Percentiles rank a stretch among this genome's conserved stretches.
These are phyloP conservation scores for Oxystoma pomonae DNA, from an alignment of 2,888 invertebrate species.

Conservation along the genomic window DNA sequence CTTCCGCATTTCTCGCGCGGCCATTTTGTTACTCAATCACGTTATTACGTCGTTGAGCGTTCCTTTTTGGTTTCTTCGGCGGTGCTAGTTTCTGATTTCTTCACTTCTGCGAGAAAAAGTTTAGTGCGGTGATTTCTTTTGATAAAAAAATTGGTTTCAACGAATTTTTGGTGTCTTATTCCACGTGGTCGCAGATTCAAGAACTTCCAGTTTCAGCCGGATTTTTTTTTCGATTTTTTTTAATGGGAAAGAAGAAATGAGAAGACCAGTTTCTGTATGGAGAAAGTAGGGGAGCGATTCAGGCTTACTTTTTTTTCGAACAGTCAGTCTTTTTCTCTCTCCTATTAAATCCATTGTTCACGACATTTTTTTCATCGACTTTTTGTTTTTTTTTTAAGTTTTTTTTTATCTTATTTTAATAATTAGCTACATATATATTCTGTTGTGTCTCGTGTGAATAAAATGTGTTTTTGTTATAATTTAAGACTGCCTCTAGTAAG, in stretches of 20 bases:
- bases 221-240: background rate
- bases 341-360: constrained; percentile 40
- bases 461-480: no score
- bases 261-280: no score
- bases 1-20: constrained; percentile 48
- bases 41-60: constrained; percentile 7
- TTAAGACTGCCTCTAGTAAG: no score
- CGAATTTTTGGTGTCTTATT: constrained; percentile 1
- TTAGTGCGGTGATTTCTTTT: constrained; percentile 10
- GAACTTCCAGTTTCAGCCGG: background rate
- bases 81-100: no score
- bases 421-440: no score
- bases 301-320: constrained; percentile 39
- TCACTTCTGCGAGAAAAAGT: no score
- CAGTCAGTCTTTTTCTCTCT: constrained; percentile 45
- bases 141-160: constrained; percentile 8
- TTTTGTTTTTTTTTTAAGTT: no score
- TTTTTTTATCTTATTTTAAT: no score
- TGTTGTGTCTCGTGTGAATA: no score
- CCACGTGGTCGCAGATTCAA: background rate
- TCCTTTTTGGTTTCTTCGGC: constrained; percentile 8
- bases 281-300: constrained; percentile 42
- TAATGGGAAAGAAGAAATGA: constrained; percentile 12
- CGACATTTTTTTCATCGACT: no score
- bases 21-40: constrained; percentile 40